These are phyloP conservation scores for Spilogale gracilis DNA, from an alignment of 2,113 vertebrate genomes.

Conservation along the genomic window DNA sequence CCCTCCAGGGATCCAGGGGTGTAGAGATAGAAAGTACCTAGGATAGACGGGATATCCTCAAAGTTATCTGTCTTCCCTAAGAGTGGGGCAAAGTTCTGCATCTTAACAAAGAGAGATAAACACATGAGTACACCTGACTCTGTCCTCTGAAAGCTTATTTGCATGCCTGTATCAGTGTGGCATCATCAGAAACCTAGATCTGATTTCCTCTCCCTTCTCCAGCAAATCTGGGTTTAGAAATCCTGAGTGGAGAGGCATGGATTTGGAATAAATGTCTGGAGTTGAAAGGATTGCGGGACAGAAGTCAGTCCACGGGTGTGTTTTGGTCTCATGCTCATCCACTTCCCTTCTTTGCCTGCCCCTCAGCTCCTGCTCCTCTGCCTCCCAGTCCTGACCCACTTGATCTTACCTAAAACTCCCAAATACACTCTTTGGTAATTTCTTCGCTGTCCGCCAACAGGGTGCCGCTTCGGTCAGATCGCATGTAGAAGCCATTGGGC, in stretches of 20 bases:
- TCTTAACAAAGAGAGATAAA: not conserved
- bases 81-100: not conserved
- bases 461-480: constrained; percentile 76
- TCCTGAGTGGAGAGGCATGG: not conserved
- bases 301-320: not conserved
- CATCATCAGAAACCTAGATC: not conserved
- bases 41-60: not conserved
- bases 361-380: not conserved
- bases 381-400: not conserved
- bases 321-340: not conserved
- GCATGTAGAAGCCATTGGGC: constrained; percentile 83
- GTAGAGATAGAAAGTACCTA: not conserved
- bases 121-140: not conserved
- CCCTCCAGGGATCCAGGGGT: not conserved
- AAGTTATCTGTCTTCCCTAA: not conserved
- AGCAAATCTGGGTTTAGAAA: not conserved
- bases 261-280: not conserved
- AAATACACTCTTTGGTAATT: constrained; percentile 82
- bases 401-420: constrained; percentile 84
- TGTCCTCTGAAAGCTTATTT: not conserved
- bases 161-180: not conserved
- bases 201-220: not conserved
- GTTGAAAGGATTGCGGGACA: not conserved
- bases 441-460: constrained; percentile 79
- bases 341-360: not conserved